Evolutionary conservation across 2,888 invertebrate species (phyloP).

Genomic region (Lissonota sp.): DNA sequence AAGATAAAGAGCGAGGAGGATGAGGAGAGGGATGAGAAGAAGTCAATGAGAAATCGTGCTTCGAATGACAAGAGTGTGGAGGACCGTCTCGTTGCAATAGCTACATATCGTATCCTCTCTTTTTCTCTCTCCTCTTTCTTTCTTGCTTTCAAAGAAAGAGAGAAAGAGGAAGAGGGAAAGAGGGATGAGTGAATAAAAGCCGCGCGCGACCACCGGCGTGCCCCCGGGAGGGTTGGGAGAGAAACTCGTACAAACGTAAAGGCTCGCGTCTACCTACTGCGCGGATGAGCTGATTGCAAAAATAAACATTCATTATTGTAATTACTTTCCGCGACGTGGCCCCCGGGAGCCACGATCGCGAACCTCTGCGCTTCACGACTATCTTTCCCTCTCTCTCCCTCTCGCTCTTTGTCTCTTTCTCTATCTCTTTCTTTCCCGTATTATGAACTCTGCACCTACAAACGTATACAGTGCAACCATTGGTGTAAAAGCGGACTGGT

Average conservation of each 20-base stretch:
- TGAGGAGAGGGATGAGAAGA: conserved; percentile 57
- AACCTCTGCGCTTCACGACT: conserved; percentile 37
- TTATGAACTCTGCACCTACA: conserved; percentile 13
- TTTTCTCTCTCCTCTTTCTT: conserved; percentile 2
- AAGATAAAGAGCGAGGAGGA: conserved; percentile 50
- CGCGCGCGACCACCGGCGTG: conserved; percentile 64
- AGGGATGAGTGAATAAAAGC: conserved; percentile 63
- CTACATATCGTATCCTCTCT: conserved; percentile 30
- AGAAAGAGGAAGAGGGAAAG: conserved; percentile 53
- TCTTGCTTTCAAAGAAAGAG: conserved; percentile 4
- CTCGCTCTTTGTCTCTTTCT: not conserved
- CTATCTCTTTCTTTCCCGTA: not conserved
- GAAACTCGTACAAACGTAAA: conserved; percentile 70
- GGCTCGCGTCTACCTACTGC: conserved; percentile 77
- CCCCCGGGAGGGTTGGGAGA: conserved; percentile 65
- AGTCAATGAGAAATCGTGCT: conserved; percentile 65
- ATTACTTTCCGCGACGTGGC: conserved; percentile 80
- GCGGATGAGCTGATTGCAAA: conserved; percentile 80
- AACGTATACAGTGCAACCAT: not conserved
- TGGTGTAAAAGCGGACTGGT: too few species aligned
- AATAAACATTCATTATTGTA: conserved; percentile 83
- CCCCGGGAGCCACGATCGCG: conserved; percentile 71
- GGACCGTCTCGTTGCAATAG: conserved; percentile 44
- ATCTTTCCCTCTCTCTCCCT: conserved; percentile 12
- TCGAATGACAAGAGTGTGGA: conserved; percentile 64